A percentile compares a stretch with the other conserved stretches of the same genome.
phyloP scores from a whole-genome alignment of 2,888 invertebrate species.

The Apodemia duryi region DNA sequence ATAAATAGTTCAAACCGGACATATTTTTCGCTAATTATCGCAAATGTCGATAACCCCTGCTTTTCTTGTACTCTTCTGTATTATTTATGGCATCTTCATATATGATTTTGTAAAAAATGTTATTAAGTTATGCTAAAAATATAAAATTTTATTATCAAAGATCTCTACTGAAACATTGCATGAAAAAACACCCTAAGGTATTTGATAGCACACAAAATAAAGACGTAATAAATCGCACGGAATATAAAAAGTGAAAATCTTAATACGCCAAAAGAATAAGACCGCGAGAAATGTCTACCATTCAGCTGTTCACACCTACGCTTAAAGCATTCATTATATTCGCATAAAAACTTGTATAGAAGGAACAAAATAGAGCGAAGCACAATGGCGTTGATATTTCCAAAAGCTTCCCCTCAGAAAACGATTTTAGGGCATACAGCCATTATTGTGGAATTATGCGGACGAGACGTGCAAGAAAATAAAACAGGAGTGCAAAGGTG shows the following conservation, averaged over 20 bases:
- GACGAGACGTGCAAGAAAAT: conserved; percentile 64
- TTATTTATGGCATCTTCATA: too few species aligned
- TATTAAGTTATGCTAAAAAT: not conserved
- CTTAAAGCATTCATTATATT: conserved; percentile 72
- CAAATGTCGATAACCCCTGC: too few species aligned
- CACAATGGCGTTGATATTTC: conserved; percentile 71
- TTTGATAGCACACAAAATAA: not conserved
- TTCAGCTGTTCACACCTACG: conserved; percentile 67
- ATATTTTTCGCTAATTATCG: too few species aligned
- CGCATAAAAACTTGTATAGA: conserved; percentile 64
- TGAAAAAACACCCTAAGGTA: not conserved
- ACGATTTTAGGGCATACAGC: conserved; percentile 61
- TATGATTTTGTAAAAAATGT: too few species aligned
- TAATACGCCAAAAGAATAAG: conserved; percentile 47
- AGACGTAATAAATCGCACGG: not conserved
- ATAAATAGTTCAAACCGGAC: too few species aligned
- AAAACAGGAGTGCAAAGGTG: conserved; percentile 70
- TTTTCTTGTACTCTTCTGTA: not conserved
- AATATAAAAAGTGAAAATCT: conserved; percentile 19
- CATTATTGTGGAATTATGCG: conserved; percentile 68
- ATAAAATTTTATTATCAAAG: not conserved
- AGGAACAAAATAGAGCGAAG: conserved; percentile 62
- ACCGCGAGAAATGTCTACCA: conserved; percentile 39
- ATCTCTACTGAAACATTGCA: not conserved
- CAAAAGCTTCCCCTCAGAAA: conserved; percentile 61